phyloP scores from a whole-genome alignment of 2,113 vertebrate genomes.

The Trichechus manatus region DNA sequence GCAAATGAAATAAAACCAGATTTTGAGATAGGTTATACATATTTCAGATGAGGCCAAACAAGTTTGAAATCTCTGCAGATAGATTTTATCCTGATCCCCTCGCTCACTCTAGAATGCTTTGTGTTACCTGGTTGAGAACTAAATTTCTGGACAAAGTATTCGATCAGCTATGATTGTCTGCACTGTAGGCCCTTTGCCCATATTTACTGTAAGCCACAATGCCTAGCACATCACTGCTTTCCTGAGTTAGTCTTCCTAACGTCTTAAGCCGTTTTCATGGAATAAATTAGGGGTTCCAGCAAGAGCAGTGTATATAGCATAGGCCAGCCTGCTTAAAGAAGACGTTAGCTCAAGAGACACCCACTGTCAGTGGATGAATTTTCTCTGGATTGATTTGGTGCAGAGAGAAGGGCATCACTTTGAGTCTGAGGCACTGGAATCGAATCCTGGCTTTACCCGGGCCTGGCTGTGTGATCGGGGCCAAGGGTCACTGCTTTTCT shows the following conservation, averaged over 20 bases:
- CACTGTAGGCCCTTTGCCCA: neutral
- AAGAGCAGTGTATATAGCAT: neutral
- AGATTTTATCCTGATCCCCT: rapidly evolving
- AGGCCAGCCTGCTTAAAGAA: neutral
- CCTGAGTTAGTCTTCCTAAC: neutral
- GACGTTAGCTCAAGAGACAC: no score
- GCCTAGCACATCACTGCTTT: neutral
- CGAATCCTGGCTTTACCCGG: neutral
- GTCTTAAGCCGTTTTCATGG: neutral
- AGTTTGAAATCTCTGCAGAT: conserved; percentile 36
- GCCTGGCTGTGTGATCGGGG: neutral
- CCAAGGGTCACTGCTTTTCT: neutral
- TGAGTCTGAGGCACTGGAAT: neutral
- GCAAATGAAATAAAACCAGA: neutral
- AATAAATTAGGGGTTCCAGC: neutral
- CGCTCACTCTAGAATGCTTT: neutral
- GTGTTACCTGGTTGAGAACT: neutral
- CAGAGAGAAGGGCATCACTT: neutral
- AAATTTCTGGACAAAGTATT: neutral
- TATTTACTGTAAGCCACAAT: neutral
- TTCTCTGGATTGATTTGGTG: no score
- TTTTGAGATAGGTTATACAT: conserved; percentile 21
- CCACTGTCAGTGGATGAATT: no score
- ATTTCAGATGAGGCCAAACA: conserved; percentile 34
- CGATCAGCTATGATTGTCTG: neutral